A percentile compares a stretch with the other conserved stretches of the same genome.
Evolutionary conservation across 2,113 vertebrate genomes (phyloP).

Genomic region (Odontophorus gujanensis): DNA sequence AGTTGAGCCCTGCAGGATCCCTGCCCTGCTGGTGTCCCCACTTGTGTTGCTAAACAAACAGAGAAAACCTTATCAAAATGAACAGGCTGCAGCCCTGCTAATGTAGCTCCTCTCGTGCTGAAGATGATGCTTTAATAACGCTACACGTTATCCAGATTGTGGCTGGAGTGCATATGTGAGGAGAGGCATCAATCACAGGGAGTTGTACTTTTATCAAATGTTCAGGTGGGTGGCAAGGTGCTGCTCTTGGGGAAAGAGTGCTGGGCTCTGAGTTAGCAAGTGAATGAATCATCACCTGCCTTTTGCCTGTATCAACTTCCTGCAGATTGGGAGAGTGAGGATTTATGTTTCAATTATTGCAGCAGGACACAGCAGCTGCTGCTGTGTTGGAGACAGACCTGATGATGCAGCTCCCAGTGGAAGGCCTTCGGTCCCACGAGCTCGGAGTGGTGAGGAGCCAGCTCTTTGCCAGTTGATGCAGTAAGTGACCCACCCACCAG

Average conservation of each 20-base stretch:
- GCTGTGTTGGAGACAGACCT: not conserved
- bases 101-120: not conserved
- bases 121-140: conserved; percentile 53
- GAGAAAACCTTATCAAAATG: conserved; percentile 48
- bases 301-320: not conserved
- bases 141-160: not conserved
- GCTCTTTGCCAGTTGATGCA: not conserved
- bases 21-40: not conserved
- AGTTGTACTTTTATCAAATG: not conserved
- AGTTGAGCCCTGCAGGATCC: not conserved
- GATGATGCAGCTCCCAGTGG: not conserved
- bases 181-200: conserved; percentile 18
- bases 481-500: not conserved
- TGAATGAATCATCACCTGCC: not conserved
- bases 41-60: conserved; percentile 5
- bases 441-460: not conserved
- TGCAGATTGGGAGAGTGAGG: not conserved
- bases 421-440: fast-evolving
- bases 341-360: not conserved
- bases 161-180: not conserved
- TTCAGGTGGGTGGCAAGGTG: not conserved
- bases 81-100: conserved; percentile 38
- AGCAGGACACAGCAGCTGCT: not conserved
- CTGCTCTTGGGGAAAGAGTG: not conserved
- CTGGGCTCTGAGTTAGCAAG: fast-evolving